Base-by-base conservation (phyloP, 2,113 vertebrate genomes). In the Siphamia tubifer region DNA sequence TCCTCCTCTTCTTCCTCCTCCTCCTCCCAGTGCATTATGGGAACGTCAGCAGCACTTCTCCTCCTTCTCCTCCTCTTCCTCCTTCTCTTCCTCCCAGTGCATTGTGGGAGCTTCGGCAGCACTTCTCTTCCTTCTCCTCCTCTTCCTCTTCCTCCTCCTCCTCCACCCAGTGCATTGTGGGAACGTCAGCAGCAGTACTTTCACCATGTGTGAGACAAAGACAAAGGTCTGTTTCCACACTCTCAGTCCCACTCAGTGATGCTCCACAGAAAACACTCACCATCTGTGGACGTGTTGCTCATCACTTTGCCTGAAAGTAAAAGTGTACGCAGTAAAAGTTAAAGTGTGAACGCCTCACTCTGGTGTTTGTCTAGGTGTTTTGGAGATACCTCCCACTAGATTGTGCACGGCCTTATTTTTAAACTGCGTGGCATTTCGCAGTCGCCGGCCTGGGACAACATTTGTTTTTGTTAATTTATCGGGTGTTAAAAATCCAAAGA, bases 271-370 rank as follows among this genome's bases (percentile, higher is more conserved):
- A 89, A 76, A 83, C 76, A 78, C 73, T 83, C 87, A 77, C 90
- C 88, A 91, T 91, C 90, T 91, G 90, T 88, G 87, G 85, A 91
- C 55, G 88, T 91, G 87, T 91, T 86, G 86, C 79, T 88, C 81
- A 56, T 77, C 80, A 63, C 84, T 77, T 85, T 69, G 81, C 77
- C 77, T 57, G 68, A 86, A 89, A 90, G 78, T 81, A 85, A 73
- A 84, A 81, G 73, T 77, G 80, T 45, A 86, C 77, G 75, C 69
- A 76, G 54, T 13, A 62, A 82, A 90, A 88, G 82, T 89, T 84
- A 67, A 79, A 76, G 87, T 88, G 90, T 88, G 84, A 88, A 89
- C 38, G 81, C 57, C 81, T 82, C 80, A 82, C 54, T 74, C 68
- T 75, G 80, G 69, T 68, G 42, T 85, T 82, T 55, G 74, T 84